phyloP scores from a whole-genome alignment of 2,113 vertebrate genomes.

The Cyanoliseus patagonus region DNA sequence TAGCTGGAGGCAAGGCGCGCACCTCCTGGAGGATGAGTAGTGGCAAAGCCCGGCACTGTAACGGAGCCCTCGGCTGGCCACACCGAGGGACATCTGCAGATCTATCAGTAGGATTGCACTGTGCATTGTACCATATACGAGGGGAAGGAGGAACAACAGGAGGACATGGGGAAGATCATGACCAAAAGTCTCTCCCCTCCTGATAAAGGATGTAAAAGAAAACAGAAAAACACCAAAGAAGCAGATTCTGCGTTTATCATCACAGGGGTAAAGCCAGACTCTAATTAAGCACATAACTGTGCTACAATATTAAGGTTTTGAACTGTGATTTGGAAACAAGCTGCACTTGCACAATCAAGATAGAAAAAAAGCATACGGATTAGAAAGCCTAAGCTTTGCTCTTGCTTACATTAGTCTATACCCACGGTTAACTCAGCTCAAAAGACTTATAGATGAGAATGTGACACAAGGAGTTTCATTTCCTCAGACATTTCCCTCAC shows the following conservation, averaged over 20 bases:
- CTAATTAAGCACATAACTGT: constrained; percentile 51
- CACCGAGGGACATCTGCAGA: background rate
- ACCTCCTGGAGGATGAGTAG: background rate
- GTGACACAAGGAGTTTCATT: constrained; percentile 46
- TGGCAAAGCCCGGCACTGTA: background rate
- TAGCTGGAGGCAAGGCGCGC: background rate
- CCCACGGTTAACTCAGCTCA: constrained; percentile 5
- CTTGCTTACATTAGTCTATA: constrained; percentile 20
- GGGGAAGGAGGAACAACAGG: background rate
- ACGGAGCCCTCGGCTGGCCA: background rate
- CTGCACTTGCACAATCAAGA: constrained; percentile 29
- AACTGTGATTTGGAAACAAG: constrained; percentile 28
- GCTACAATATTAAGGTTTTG: constrained; percentile 17
- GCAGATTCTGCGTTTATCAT: background rate
- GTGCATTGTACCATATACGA: accelerated
- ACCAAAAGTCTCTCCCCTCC: background rate
- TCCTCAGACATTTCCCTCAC: constrained; percentile 38
- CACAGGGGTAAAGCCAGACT: background rate
- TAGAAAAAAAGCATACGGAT: background rate
- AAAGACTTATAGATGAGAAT: constrained; percentile 41
- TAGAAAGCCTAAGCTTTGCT: constrained; percentile 23
- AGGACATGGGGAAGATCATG: background rate
- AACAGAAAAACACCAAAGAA: background rate
- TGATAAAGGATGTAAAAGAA: background rate
- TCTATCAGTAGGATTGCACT: background rate